Conservation (phyloP, 2,113 vertebrate species). For the Abramis brama region DNA sequence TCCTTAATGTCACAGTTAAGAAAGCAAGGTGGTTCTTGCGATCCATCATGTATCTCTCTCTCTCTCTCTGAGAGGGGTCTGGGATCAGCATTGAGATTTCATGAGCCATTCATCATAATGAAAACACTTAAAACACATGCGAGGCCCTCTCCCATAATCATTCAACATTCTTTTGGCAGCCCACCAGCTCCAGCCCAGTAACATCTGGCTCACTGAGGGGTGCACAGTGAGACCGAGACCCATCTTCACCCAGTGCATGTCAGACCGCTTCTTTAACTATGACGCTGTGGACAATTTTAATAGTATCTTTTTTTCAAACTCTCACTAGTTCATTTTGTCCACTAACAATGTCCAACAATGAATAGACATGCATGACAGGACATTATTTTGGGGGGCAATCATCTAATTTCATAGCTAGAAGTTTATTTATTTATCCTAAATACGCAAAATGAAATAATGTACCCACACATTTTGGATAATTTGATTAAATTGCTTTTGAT, state of each 20-base stretch:
- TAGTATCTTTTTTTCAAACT: not conserved
- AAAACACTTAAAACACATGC: slow-evolving; percentile 52
- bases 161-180: slow-evolving; percentile 40
- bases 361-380: not conserved
- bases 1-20: not conserved
- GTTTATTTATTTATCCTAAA: too few species aligned
- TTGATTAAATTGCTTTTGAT: too few species aligned
- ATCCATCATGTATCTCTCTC: not conserved
- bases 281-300: not conserved
- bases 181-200: slow-evolving; percentile 21
- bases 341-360: not conserved
- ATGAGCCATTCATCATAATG: slow-evolving; percentile 51
- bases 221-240: not conserved
- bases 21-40: not conserved
- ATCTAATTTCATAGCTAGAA: too few species aligned
- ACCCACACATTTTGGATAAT: too few species aligned
- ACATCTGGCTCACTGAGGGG: slow-evolving; percentile 38
- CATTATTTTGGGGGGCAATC: too few species aligned
- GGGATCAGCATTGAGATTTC: slow-evolving; percentile 38
- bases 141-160: slow-evolving; percentile 35
- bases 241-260: not conserved
- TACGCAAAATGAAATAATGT: too few species aligned
- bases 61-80: slow-evolving; percentile 33
- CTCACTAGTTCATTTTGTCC: not conserved
- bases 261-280: not conserved